Evolutionary conservation across 2,113 vertebrate genomes (phyloP), one percentile per base, ranked within the genome.

Genomic region (Arvicanthis niloticus): DNA sequence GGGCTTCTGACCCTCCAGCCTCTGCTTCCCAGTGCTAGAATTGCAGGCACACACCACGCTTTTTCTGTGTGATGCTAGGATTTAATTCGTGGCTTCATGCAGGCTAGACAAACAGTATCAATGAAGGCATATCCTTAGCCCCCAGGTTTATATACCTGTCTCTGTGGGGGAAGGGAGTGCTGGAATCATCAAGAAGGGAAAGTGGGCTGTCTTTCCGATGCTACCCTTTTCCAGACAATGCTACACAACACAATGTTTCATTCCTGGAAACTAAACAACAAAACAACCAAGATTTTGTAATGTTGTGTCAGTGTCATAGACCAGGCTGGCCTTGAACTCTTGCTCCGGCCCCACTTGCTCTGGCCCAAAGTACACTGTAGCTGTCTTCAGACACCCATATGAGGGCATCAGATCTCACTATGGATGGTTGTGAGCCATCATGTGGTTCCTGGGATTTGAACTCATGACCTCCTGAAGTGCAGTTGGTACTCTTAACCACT

Each of bases 11-110:
- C 34, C 56, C 53, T 84, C 24, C 7, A 40, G 13, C 56, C 13
- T 12, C 78, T n/a, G 34, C 42, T 17, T 51, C 76, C 48, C 48
- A 19, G 29, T 3, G 48, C 45, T 40, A n/a, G 37, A n/a, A 84
- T 0, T 3, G 5, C 6, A 15, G 21, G 51, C 22, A 4, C 26
- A 13, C 6, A 60, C 5, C 37, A 60, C 10, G 7, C 31, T 53
- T 13, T 34, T 10, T 81, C 26, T n/a, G 7, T 15, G 80, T 42
- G 58, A 26, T 42, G n/a, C n/a, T 84, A 58, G 81, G 13, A 84
- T 8, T 16, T 40, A 42, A 40, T 4, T 4, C 56, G 17, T 3
- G 29, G 48, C 77, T 80, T 80, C 48, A 34, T 19, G 81, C n/a
- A 42, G 22, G 81, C 58, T 62, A 42, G 56, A 12, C 22, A 62